phyloP scores from a whole-genome alignment of 1,140 invertebrate species.

The Caenorhabditis latens region DNA sequence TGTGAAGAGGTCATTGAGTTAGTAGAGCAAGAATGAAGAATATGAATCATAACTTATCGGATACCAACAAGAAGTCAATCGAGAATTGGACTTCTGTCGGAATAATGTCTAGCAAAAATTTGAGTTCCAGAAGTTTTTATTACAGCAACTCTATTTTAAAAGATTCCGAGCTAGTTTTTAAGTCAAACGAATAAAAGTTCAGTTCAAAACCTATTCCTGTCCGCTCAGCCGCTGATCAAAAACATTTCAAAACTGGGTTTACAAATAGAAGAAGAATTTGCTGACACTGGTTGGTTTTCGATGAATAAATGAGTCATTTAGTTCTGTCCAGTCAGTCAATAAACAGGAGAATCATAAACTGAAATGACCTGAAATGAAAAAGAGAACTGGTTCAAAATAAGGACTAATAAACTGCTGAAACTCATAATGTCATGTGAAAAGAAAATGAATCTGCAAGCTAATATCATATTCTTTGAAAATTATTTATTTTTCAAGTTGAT shows the following conservation, averaged over 20 bases:
- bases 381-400: background rate
- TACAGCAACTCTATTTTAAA: too few species aligned
- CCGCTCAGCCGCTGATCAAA: background rate
- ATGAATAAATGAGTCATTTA: background rate
- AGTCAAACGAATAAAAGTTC: background rate
- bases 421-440: slow-evolving; percentile 4
- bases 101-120: too few species aligned
- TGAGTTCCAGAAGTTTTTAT: too few species aligned
- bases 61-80: too few species aligned
- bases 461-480: too few species aligned
- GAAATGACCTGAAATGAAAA: background rate
- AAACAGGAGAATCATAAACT: background rate
- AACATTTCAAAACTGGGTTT: slow-evolving; percentile 11
- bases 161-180: too few species aligned
- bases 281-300: background rate
- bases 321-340: background rate
- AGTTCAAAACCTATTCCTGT: background rate
- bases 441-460: too few species aligned
- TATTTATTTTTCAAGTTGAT: too few species aligned
- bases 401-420: background rate
- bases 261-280: too few species aligned
- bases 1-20: background rate
- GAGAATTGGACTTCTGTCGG: too few species aligned
- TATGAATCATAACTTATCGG: too few species aligned
- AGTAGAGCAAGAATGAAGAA: too few species aligned